Base-by-base conservation (phyloP, 35 echinoderm and acorn worm species). In the Acanthaster planci region DNA sequence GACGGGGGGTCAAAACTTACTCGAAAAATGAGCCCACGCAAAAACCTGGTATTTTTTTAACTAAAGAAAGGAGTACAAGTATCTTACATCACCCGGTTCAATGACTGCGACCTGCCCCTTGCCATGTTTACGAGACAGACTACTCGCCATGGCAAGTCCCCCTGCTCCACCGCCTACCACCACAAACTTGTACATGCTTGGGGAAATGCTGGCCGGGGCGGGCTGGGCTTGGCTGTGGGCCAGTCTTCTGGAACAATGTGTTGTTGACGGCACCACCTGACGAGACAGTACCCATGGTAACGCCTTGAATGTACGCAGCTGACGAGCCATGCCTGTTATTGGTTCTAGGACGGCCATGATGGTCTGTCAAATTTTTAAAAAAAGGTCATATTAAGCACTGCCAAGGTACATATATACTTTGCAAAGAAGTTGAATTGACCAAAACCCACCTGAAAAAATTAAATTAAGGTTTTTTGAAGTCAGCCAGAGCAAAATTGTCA, bases 81-180 rank as follows among this genome's bases (percentile, higher is more conserved):
- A 10, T 76, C 92, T 86, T 50, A 99, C 96, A 31, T 99, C 92
- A 26, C 76, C 39, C 37, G 96, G 96, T 87, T 99, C 96, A 78
- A 99, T 58, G 23, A 99, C 92, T 64, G 96, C 96, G 32, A 99
- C 96, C 12, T 93, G 84, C 32, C 92, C 90, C 67, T 84, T 87
- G 9, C 96, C 96, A 56, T 90, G 84, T 78, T 93, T 90, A 35
- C 89, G 37, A 7, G 75, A 51, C 2, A 94, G 51, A 22, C 59
- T 87, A 51, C 89, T 99, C 56, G 96, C 89, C 85, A 93, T 86
- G 5, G 96, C 96, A 47, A 91, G 89, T 8, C 96, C 96, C 4
- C 96, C 96, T 36, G 92, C 76, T 5, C 96, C 96, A 37, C 87
- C 96, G 30, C 96, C 96, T 29, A 88, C 92, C 7, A 99, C 89